Evolutionary conservation across 2,888 invertebrate genomes (phyloP).

Genomic region (Lumbricus terrestris): DNA sequence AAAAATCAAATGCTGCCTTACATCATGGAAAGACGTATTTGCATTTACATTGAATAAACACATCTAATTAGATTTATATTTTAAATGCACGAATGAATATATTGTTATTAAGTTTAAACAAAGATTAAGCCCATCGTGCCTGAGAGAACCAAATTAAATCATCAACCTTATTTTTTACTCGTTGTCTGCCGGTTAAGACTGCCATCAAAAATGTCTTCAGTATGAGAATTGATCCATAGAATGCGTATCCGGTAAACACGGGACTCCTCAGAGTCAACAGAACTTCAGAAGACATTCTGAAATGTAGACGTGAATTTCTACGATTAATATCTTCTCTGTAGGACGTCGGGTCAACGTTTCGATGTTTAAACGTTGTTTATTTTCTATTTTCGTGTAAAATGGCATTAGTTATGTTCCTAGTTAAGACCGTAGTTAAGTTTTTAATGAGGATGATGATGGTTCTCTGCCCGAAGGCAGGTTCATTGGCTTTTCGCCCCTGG

Average conservation of each 20-base stretch:
- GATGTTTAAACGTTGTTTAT: not conserved
- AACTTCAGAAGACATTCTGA: not conserved
- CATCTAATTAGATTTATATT: too few relatives aligned
- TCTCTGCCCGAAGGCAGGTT: too few relatives aligned
- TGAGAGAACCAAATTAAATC: not conserved
- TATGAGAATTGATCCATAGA: not conserved
- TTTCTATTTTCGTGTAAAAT: too few relatives aligned
- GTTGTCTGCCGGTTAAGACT: not conserved
- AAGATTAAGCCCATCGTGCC: too few relatives aligned
- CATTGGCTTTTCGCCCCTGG: too few relatives aligned
- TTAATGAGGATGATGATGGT: too few relatives aligned
- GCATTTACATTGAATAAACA: too few relatives aligned
- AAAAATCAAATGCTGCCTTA: too few relatives aligned
- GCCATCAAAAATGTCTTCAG: not conserved
- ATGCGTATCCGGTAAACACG: conserved; percentile 8
- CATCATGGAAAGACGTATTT: not conserved
- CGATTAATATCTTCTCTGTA: not conserved
- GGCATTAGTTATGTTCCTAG: too few relatives aligned
- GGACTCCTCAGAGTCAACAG: not conserved
- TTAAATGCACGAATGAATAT: too few relatives aligned
- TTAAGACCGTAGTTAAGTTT: too few relatives aligned
- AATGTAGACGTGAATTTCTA: not conserved
- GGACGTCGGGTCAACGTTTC: not conserved
- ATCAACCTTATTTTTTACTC: not conserved
- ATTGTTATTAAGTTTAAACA: too few relatives aligned